Evolutionary conservation across 2,113 vertebrate species (phyloP).

Genomic region (Actenoides lindsayi): DNA sequence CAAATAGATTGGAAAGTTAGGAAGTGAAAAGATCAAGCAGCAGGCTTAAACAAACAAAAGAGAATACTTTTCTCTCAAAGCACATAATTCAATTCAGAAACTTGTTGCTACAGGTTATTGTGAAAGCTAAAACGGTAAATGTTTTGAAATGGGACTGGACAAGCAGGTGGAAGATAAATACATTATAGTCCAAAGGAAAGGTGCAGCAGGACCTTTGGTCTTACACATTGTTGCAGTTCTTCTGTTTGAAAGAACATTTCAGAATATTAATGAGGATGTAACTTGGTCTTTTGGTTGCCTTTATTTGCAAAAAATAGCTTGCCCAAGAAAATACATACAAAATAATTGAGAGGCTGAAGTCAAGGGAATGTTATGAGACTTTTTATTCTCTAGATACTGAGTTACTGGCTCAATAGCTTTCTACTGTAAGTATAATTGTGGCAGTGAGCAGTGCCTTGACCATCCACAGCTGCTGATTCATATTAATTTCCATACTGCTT

Average conservation of each 20-base stretch:
- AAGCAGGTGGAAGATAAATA: conserved; percentile 8
- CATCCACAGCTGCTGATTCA: neutral
- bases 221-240: neutral
- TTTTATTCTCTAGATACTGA: neutral
- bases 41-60: conserved; percentile 21
- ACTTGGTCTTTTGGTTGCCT: neutral
- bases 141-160: conserved; percentile 6
- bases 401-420: neutral
- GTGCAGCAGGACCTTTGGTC: neutral
- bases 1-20: neutral
- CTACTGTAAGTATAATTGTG: neutral
- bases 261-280: neutral
- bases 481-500: neutral
- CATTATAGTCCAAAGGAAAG: neutral
- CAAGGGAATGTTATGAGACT: neutral
- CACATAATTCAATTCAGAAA: conserved; percentile 7
- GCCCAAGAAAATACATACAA: neutral
- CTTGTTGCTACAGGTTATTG: neutral
- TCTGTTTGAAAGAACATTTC: neutral
- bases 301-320: neutral
- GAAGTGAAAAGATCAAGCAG: neutral
- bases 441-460: neutral
- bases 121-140: conserved; percentile 15
- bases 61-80: conserved; percentile 7
- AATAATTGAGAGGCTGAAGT: neutral